These are phyloP conservation scores for Celastrina argiolus DNA, from an alignment of 2,888 invertebrate species.

Conservation along the genomic window DNA sequence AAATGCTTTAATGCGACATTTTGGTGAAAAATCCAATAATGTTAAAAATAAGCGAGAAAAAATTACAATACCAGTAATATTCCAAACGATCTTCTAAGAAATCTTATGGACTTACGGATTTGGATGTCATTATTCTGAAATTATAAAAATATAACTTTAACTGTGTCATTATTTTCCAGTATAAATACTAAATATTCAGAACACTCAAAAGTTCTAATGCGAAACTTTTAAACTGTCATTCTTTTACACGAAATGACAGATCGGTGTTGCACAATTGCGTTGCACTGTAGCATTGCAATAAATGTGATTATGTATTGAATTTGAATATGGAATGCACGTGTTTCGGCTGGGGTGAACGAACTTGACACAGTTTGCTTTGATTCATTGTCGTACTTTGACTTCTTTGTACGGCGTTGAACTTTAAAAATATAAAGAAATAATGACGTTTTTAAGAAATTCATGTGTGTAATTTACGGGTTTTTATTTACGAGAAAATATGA, in stretches of 20 bases:
- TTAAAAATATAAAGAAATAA: constrained; percentile 10
- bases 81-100: too few relatives aligned
- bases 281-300: background rate
- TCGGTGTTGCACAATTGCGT: background rate
- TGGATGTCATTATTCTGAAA: background rate
- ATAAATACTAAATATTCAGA: background rate
- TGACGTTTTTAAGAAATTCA: too few relatives aligned
- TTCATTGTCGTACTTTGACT: constrained; percentile 44
- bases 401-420: constrained; percentile 10
- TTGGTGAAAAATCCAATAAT: too few relatives aligned
- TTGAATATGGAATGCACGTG: constrained; percentile 48
- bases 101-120: background rate
- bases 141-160: background rate
- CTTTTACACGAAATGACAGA: background rate
- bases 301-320: constrained; percentile 32
- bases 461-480: too few relatives aligned
- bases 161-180: background rate
- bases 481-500: too few relatives aligned
- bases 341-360: constrained; percentile 59
- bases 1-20: background rate
- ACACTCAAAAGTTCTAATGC: background rate
- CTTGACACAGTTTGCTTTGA: constrained; percentile 61
- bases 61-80: too few relatives aligned
- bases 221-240: background rate
- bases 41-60: too few relatives aligned